These are phyloP conservation scores for Vulpes vulpes DNA, from an alignment of 2,113 vertebrate genomes.

Conservation along the genomic window DNA sequence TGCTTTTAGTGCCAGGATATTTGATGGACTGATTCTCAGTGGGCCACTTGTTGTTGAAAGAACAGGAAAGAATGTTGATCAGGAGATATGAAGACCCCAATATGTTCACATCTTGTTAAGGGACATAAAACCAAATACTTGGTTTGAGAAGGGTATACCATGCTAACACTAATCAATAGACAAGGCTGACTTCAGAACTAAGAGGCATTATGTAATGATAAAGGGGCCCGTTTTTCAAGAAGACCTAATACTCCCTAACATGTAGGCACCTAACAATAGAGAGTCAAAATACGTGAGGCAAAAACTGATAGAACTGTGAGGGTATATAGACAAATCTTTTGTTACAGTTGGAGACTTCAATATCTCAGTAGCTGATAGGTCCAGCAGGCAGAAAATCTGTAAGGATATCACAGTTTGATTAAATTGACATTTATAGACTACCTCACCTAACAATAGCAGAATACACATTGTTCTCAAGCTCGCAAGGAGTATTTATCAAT, in stretches of 20 bases:
- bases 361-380: neutral
- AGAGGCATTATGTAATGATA: neutral
- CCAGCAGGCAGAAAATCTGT: neutral
- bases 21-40: neutral
- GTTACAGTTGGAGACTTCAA: neutral
- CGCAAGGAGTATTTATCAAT: neutral
- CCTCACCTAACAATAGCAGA: neutral
- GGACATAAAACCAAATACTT: neutral
- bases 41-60: neutral
- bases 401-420: neutral
- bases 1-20: neutral
- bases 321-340: neutral
- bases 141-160: neutral
- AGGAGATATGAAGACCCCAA: neutral
- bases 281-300: neutral
- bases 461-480: neutral
- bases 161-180: neutral
- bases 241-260: neutral
- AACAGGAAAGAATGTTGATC: neutral
- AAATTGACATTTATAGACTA: neutral
- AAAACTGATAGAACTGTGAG: neutral
- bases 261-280: neutral
- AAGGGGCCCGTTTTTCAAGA: neutral
- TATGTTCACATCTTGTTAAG: neutral
- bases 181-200: neutral